Evolutionary conservation across 2,113 vertebrate species (phyloP).

Genomic region (Bagarius yarrelli): DNA sequence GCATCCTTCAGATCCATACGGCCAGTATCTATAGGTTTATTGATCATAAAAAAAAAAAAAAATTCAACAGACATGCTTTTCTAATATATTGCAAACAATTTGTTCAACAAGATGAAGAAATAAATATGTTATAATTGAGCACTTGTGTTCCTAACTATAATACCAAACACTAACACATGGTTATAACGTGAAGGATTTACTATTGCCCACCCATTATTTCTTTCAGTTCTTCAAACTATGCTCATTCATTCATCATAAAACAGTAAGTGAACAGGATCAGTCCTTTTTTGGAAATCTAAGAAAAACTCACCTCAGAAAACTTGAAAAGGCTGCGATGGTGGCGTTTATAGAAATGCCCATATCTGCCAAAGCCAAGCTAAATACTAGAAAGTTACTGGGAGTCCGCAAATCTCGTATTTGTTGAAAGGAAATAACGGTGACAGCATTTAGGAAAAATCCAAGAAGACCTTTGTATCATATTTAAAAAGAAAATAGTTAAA

Average conservation of each 20-base stretch:
- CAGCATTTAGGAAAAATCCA: conserved; percentile 86
- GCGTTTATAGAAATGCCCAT: conserved; percentile 89
- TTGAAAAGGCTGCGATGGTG: conserved; percentile 86
- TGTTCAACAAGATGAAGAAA: neutral
- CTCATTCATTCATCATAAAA: conserved; percentile 1
- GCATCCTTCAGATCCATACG: conserved; percentile 87
- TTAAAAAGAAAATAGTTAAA: neutral
- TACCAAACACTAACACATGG: neutral
- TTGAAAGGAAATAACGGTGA: conserved; percentile 87
- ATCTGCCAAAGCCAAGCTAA: conserved; percentile 88
- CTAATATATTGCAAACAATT: neutral
- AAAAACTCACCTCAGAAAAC: conserved; percentile 84
- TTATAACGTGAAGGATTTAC: neutral
- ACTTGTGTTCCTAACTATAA: neutral
- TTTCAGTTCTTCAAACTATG: neutral
- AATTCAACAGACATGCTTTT: neutral
- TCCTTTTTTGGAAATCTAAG: neutral
- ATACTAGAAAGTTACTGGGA: conserved; percentile 86
- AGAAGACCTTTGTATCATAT: conserved; percentile 79
- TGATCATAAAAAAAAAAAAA: neutral
- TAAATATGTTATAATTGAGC: neutral
- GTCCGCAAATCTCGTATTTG: conserved; percentile 86
- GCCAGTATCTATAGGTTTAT: conserved; percentile 81
- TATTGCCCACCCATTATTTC: neutral
- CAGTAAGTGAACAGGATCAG: neutral